phyloP scores from a whole-genome alignment of 2,113 vertebrate genomes.

The Isichthys henryi region DNA sequence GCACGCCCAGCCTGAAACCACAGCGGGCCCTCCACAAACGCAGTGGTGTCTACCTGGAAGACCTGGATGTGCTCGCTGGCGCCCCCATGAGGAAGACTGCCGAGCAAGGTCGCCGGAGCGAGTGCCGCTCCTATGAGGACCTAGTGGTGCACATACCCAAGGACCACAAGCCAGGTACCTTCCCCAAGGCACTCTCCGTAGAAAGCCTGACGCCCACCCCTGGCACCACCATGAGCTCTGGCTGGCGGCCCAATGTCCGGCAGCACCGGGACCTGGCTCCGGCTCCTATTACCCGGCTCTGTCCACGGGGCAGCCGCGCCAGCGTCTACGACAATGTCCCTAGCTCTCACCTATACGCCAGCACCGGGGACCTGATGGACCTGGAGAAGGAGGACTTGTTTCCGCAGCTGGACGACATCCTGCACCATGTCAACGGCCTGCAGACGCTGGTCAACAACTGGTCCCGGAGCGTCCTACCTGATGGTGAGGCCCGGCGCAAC shows the following conservation, averaged over 20 bases:
- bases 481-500: constrained; percentile 43
- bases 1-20: constrained; percentile 49
- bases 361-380: constrained; percentile 89
- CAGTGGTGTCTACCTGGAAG: constrained; percentile 84
- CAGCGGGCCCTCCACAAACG: constrained; percentile 69
- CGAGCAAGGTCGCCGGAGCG: constrained; percentile 61
- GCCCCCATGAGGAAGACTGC: constrained; percentile 51
- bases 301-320: constrained; percentile 75
- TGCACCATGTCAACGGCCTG: constrained; percentile 85
- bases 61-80: constrained; percentile 71
- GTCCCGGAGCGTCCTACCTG: constrained; percentile 76
- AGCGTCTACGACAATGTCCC: constrained; percentile 86
- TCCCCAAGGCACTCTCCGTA: constrained; percentile 93
- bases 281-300: constrained; percentile 47
- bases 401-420: constrained; percentile 84
- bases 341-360: constrained; percentile 86
- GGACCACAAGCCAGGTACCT: constrained; percentile 95
- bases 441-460: constrained; percentile 86
- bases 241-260: constrained; percentile 63
- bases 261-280: constrained; percentile 22
- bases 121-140: constrained; percentile 86
- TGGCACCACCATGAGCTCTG: constrained; percentile 45
- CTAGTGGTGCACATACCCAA: constrained; percentile 88
- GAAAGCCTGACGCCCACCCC: constrained; percentile 82
- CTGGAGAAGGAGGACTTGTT: constrained; percentile 83